Conservation (phyloP, 2,113 vertebrate genomes). For the Engraulis encrasicolus region DNA sequence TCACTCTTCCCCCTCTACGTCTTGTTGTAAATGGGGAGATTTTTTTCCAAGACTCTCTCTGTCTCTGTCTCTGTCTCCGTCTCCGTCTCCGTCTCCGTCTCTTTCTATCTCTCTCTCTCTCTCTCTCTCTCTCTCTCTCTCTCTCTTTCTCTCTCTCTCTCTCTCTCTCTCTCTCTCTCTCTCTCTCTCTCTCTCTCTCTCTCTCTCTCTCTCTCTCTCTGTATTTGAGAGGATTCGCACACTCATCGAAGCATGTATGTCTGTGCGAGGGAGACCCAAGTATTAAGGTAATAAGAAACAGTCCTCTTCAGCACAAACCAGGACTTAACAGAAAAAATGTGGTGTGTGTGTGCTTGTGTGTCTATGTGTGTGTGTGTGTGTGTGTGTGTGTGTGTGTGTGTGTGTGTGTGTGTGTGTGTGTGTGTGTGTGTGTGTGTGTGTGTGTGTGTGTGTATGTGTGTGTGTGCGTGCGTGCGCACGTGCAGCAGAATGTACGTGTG, state of each 20-base stretch:
- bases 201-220: neutral
- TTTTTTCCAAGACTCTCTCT: no score
- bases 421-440: conserved; percentile 19
- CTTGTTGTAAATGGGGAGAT: no score
- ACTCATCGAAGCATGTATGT: neutral
- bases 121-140: neutral
- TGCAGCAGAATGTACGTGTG: conserved; percentile 20
- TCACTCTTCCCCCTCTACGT: no score
- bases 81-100: neutral
- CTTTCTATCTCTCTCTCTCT: neutral
- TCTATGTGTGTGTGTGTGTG: conserved; percentile 32
- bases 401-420: conserved; percentile 26
- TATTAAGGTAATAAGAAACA: neutral
- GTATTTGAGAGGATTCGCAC: neutral
- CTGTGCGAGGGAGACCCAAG: conserved; percentile 11
- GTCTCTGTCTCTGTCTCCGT: neutral
- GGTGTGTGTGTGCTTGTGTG: neutral
- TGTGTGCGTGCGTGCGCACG: conserved; percentile 27
- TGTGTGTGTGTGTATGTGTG: conserved; percentile 13
- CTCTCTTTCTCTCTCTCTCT: neutral
- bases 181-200: neutral
- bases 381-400: conserved; percentile 29
- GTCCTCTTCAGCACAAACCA: neutral
- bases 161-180: neutral
- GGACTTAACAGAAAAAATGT: neutral